Conservation (phyloP, 2,113 vertebrate genomes). For the Nesogale talazaci region DNA sequence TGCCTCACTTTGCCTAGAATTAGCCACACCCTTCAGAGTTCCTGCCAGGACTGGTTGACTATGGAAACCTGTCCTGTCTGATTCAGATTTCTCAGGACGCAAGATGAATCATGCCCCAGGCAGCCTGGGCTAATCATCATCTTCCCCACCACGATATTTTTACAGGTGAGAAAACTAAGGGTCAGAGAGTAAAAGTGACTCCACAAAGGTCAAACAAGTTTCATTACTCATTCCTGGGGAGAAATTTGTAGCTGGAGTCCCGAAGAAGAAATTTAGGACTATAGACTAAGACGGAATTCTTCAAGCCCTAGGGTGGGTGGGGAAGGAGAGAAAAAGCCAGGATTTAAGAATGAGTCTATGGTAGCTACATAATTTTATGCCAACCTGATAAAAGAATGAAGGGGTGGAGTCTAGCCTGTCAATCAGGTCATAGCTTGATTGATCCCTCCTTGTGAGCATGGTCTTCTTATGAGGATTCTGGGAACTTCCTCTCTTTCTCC, state of each 20-base stretch:
- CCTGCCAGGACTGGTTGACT: neutral
- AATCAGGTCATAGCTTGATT: too few relatives aligned
- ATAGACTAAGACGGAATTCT: conserved; percentile 25
- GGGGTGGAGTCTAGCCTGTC: too few relatives aligned
- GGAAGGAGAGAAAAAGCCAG: neutral
- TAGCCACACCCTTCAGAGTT: neutral
- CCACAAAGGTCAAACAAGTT: conserved; percentile 48
- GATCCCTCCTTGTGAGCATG: too few relatives aligned
- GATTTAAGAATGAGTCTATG: neutral
- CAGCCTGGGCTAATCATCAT: conserved; percentile 46
- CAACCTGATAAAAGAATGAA: too few relatives aligned
- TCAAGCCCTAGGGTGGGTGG: neutral
- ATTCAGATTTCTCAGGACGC: neutral
- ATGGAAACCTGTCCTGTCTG: neutral
- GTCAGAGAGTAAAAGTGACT: conserved; percentile 41
- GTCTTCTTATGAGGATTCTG: too few relatives aligned
- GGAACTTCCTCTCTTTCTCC: too few relatives aligned
- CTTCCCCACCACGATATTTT: conserved; percentile 40
- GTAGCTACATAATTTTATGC: too few relatives aligned
- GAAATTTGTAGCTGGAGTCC: neutral
- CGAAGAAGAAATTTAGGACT: conserved; percentile 41
- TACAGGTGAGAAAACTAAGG: conserved; percentile 41
- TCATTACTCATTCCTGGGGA: neutral
- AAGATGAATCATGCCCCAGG: neutral
- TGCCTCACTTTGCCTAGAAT: neutral